Conservation (phyloP, 2,797 vertebrate genomes). For the Podargus strigoides region DNA sequence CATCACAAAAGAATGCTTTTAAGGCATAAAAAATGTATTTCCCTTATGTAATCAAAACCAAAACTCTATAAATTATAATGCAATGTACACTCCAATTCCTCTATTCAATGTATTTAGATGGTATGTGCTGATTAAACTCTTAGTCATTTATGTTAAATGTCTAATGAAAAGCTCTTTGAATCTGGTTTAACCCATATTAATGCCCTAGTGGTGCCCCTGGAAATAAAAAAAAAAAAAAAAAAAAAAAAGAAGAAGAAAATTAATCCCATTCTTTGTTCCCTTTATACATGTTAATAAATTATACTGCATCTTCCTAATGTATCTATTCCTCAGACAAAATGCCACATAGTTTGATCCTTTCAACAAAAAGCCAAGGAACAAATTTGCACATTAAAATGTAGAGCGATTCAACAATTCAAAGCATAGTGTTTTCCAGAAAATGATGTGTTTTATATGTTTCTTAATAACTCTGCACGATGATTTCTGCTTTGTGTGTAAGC, state of each 20-base stretch:
- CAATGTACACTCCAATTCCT: constrained; percentile 64
- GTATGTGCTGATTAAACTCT: constrained; percentile 68
- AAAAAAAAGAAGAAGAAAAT: constrained; percentile 61
- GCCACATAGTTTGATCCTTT: constrained; percentile 64
- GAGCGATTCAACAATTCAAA: constrained; percentile 41
- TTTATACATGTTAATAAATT: constrained; percentile 70
- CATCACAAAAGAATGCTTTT: constrained; percentile 67
- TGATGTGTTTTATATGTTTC: constrained; percentile 33
- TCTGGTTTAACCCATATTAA: constrained; percentile 64
- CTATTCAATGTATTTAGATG: constrained; percentile 65
- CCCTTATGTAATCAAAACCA: constrained; percentile 73
- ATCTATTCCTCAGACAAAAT: constrained; percentile 60
- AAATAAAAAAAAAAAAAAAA: constrained; percentile 54
- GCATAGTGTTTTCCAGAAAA: constrained; percentile 13
- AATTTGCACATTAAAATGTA: constrained; percentile 65
- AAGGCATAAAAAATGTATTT: constrained; percentile 72
- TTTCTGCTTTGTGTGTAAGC: constrained; percentile 26
- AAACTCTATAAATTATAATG: constrained; percentile 71
- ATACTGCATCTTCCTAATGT: constrained; percentile 48
- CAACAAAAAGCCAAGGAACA: constrained; percentile 39
- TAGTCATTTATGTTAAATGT: constrained; percentile 67
- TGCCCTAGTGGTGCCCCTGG: constrained; percentile 44
- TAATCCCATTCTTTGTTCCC: constrained; percentile 63
- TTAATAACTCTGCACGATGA: constrained; percentile 20
- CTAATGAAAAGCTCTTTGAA: constrained; percentile 70